A percentile compares a stretch with the other conserved stretches of the same genome.
Conservation (phyloP, 2,797 vertebrate genomes). For the Chaetodon trifasciatus region DNA sequence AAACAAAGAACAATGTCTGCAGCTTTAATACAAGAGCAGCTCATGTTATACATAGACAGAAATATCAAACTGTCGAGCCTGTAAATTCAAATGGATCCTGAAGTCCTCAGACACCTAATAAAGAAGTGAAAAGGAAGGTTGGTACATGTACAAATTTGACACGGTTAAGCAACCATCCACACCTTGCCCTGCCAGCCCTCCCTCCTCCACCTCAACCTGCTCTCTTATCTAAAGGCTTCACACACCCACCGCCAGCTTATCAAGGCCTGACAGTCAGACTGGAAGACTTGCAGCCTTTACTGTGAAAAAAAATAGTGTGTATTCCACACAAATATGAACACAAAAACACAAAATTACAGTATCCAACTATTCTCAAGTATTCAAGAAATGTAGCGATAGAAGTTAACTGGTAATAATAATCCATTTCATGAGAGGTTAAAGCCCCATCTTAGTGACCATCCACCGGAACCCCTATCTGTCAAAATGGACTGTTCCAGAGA, state of each 20-base stretch:
- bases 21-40: slow-evolving; percentile 12
- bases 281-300: neutral
- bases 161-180: slow-evolving; percentile 16
- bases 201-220: slow-evolving; percentile 20
- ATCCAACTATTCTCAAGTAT: neutral
- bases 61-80: neutral
- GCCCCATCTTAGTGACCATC: neutral
- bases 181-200: neutral
- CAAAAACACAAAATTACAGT: neutral
- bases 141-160: slow-evolving; percentile 9
- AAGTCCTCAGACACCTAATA: neutral
- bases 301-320: neutral
- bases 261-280: slow-evolving; percentile 45
- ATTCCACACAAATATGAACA: neutral
- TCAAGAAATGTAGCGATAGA: neutral
- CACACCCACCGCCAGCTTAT: slow-evolving; percentile 64
- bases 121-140: neutral
- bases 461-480: neutral
- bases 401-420: neutral
- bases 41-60: neutral
- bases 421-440: neutral
- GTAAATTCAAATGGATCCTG: neutral
- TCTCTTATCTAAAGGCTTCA: slow-evolving; percentile 69
- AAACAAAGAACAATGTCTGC: neutral
- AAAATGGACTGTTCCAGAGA: slow-evolving; percentile 18